Percentiles rank a stretch among this genome's conserved stretches.
phyloP scores from a whole-genome alignment of 92 coral and sea anemone genomes.

The Galaxea fascicularis region DNA sequence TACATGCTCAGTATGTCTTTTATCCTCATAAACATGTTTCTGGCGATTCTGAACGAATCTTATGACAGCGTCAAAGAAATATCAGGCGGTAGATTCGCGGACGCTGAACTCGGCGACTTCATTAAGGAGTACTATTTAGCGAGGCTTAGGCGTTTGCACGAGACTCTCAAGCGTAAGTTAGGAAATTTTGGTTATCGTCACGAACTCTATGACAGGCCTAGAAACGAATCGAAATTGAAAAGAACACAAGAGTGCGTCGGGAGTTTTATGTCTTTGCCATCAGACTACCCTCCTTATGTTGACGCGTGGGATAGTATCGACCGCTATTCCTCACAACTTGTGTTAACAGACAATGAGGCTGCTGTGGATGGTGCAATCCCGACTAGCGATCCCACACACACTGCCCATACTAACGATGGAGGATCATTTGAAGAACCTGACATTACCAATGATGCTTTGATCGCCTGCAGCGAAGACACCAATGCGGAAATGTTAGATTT shows the following conservation, averaged over 20 bases:
- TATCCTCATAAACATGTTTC: conserved; percentile 88
- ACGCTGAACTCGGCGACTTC: conserved; percentile 79
- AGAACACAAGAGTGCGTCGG: conserved; percentile 39
- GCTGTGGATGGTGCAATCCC: not conserved
- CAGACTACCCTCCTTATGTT: conserved; percentile 43
- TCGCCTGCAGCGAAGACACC: not conserved
- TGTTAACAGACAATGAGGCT: conserved; percentile 19
- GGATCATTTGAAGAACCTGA: conserved; percentile 5
- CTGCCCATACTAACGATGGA: not conserved
- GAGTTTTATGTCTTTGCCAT: conserved; percentile 66
- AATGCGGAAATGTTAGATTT: conserved; percentile 74
- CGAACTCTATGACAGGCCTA: conserved; percentile 61
- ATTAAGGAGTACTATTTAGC: conserved; percentile 71
- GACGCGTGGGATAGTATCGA: conserved; percentile 1
- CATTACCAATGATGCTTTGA: not conserved
- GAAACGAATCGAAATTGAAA: conserved; percentile 33
- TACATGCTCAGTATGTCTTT: conserved; percentile 81
- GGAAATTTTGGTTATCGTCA: conserved; percentile 76
- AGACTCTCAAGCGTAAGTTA: conserved; percentile 70
- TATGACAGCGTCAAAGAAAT: conserved; percentile 75
- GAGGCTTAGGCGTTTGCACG: conserved; percentile 51
- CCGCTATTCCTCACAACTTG: conserved; percentile 46
- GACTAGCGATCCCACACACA: not conserved
- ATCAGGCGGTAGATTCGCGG: conserved; percentile 87
- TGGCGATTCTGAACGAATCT: conserved; percentile 87